A percentile compares a stretch with the other conserved stretches of the same genome.
phyloP scores from a whole-genome alignment of 2,113 vertebrate genomes.

The Scytalopus superciliaris region DNA sequence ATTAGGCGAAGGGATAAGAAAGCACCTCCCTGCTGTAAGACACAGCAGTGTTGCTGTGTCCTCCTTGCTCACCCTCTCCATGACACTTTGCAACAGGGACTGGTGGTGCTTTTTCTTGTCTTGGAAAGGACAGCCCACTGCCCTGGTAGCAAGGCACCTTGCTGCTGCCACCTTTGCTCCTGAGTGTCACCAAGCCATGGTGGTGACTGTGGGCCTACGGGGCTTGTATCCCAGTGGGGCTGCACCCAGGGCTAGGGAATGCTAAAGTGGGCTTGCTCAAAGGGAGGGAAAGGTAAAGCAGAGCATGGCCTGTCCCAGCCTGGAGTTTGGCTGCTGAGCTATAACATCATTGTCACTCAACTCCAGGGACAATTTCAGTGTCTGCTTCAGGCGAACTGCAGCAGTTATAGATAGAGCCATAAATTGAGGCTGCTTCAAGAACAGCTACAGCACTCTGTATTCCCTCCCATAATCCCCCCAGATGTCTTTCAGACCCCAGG shows the following conservation, averaged over 20 bases:
- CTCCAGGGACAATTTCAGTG: not conserved
- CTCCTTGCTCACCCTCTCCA: not conserved
- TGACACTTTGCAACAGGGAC: not conserved
- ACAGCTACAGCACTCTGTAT: not conserved
- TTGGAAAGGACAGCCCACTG: not conserved
- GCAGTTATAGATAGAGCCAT: not conserved
- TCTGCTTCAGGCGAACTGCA: not conserved
- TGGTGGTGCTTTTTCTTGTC: not conserved
- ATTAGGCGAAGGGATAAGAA: not conserved
- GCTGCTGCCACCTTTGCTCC: not conserved
- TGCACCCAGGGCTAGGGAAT: not conserved
- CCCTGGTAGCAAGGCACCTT: not conserved
- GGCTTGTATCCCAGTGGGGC: not conserved
- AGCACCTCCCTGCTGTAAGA: not conserved
- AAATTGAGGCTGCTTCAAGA: not conserved
- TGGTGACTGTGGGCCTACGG: not conserved
- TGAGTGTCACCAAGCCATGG: rapidly evolving
- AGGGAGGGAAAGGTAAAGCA: not conserved
- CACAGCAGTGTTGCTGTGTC: not conserved
- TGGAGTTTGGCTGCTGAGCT: not conserved
- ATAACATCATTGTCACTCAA: rapidly evolving
- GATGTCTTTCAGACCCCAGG: not conserved
- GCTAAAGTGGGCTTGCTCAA: not conserved
- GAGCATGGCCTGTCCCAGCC: not conserved
- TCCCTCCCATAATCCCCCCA: not conserved